Evolutionary conservation across 2,888 invertebrate genomes (phyloP), one percentile per base, ranked within the genome.

Genomic region (Synanthedon formicaeformis): DNA sequence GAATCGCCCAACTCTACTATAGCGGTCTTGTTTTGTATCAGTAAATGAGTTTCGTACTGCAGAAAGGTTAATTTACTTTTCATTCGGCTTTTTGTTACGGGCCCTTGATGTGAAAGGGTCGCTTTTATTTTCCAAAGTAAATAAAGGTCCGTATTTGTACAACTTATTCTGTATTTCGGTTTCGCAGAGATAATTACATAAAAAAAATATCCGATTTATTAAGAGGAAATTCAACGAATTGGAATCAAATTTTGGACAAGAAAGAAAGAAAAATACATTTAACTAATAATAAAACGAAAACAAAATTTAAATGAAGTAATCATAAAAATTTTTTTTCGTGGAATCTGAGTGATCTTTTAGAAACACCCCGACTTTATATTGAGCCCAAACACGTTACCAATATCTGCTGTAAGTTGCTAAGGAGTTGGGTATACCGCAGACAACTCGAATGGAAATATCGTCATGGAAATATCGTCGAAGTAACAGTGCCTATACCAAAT

Each of bases 1-100:
- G 76, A 82, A 78, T 80, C 71, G 75, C 66, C 66, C 71, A 66
- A 57, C 69, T 69, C 73, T 71, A 78, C 79, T 75, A 71, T 18
- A 18, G 12, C 63, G 61, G 65, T 64, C 69, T 74, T 71, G 76
- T 82, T 81, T 82, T 78, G 81, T 84, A 83, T 81, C 80, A 81
- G 76, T 82, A 84, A 85, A 84, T 84, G 83, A 83, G 80, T 81
- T 84, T 78, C 75, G 71, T 69, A 69, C 62, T 69, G 66, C 60
- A 70, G 68, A 72, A 74, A 79, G 75, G 79, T 78, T 83, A 79
- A 84, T 82, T 84, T 80, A 76, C 73, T 78, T 78, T 77, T 73
- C 75, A 72, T 67, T 67, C 60, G 55, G 63, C 66, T 73, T 76
- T 75, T 75, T 72, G 73, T 73, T 70, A 62, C 59, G 63, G 56